A percentile compares a stretch with the other conserved stretches of the same genome.
Evolutionary conservation across 2,888 invertebrate genomes (phyloP).

Genomic region (Orthosia incerta): DNA sequence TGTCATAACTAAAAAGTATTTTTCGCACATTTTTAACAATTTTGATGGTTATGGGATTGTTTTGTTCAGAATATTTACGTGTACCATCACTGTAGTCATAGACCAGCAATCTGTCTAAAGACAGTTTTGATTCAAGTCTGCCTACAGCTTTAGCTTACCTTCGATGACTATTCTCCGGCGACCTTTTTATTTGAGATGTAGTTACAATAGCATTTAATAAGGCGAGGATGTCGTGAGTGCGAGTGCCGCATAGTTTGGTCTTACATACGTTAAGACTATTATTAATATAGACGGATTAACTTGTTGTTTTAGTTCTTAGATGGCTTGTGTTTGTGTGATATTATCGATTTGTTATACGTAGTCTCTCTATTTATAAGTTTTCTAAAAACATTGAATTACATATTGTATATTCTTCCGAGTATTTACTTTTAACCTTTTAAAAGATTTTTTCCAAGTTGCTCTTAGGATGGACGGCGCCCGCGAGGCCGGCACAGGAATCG

Average conservation of each 20-base stretch:
- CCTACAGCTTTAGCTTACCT: slow-evolving; percentile 28
- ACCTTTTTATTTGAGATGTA: slow-evolving; percentile 38
- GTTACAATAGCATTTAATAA: slow-evolving; percentile 38
- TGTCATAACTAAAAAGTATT: too few species aligned
- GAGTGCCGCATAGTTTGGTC: slow-evolving; percentile 4
- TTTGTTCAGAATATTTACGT: too few species aligned
- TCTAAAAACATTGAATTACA: slow-evolving; percentile 4
- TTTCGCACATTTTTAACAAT: too few species aligned
- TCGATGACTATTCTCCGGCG: slow-evolving; percentile 19
- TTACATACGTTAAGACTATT: background rate
- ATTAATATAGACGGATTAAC: background rate
- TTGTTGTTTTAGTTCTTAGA: background rate
- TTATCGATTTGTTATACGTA: background rate
- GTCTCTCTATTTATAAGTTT: background rate
- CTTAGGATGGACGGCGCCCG: too few species aligned
- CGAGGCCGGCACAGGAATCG: too few species aligned
- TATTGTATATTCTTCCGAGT: background rate
- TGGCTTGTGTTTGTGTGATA: background rate
- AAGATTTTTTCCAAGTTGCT: background rate
- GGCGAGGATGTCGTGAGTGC: slow-evolving; percentile 18
- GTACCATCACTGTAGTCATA: background rate
- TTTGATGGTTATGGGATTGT: too few species aligned
- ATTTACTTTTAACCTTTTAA: background rate
- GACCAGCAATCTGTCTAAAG: background rate
- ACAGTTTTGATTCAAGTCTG: background rate